Percentiles rank a stretch among this genome's conserved stretches.
Evolutionary conservation across 2,113 vertebrate genomes (phyloP).

Genomic region (Cacatua alba): DNA sequence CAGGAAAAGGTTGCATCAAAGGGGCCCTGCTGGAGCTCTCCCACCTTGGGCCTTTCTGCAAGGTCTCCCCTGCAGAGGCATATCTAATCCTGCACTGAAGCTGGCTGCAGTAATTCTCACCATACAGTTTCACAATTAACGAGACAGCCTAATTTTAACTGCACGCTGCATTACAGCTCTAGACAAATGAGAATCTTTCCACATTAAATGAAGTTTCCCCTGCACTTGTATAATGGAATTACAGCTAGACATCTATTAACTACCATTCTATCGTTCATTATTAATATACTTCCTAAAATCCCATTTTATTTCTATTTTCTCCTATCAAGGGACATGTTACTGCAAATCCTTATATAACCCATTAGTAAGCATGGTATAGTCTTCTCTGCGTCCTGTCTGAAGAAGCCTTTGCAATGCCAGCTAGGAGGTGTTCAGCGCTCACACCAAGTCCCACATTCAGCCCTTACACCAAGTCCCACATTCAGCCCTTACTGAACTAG

Average conservation of each 20-base stretch:
- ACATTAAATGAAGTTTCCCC: constrained; percentile 35
- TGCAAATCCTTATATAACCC: constrained; percentile 55
- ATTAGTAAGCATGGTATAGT: neutral
- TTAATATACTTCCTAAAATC: constrained; percentile 36
- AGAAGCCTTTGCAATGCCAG: neutral
- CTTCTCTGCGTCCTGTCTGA: neutral
- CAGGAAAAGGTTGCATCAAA: neutral
- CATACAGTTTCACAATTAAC: constrained; percentile 15
- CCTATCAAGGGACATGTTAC: neutral
- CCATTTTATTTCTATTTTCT: constrained; percentile 42
- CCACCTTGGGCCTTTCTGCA: neutral
- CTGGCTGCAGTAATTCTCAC: constrained; percentile 31
- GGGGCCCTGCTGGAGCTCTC: neutral
- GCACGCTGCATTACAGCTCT: constrained; percentile 20
- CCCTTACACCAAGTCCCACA: neutral
- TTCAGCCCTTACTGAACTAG: neutral
- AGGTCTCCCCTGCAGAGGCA: constrained; percentile 8
- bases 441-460: neutral
- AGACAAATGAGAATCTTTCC: constrained; percentile 37
- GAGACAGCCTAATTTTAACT: constrained; percentile 44
- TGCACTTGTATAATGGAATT: constrained; percentile 15
- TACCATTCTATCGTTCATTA: constrained; percentile 16
- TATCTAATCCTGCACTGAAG: constrained; percentile 27
- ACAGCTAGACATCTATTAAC: constrained; percentile 33
- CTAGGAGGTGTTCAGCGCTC: neutral